These are phyloP conservation scores for Spheniscus humboldti DNA, from an alignment of 2,797 vertebrate species.

Conservation along the genomic window DNA sequence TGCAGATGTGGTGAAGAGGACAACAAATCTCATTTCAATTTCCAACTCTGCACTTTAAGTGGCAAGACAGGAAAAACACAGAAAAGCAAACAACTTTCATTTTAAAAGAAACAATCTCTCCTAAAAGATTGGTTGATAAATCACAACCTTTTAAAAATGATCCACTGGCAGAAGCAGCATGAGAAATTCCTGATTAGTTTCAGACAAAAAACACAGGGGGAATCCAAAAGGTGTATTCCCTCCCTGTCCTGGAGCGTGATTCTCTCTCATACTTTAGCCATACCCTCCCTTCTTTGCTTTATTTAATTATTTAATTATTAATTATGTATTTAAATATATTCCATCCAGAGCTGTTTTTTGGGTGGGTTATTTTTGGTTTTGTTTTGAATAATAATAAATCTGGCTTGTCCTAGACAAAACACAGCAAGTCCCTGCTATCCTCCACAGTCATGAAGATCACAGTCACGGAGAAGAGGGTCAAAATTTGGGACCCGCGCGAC, in stretches of 20 bases:
- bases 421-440: neutral
- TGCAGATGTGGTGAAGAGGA: neutral
- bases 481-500: accelerated
- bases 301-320: neutral
- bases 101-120: neutral
- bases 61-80: neutral
- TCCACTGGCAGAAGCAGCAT: neutral
- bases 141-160: neutral
- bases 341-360: neutral
- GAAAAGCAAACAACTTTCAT: neutral
- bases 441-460: neutral
- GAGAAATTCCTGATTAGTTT: neutral
- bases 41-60: neutral
- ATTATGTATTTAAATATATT: neutral
- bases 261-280: neutral
- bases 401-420: neutral
- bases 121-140: neutral
- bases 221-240: neutral
- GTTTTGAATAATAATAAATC: neutral
- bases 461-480: neutral
- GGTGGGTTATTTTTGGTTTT: too few species aligned
- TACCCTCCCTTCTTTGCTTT: neutral
- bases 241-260: neutral
- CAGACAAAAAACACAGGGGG: neutral
- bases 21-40: neutral